Percentiles rank a stretch among this genome's conserved stretches.
phyloP scores from a whole-genome alignment of 30 jellyfish, hydroid and myxozoan genomes.

The Cassiopea xamachana region DNA sequence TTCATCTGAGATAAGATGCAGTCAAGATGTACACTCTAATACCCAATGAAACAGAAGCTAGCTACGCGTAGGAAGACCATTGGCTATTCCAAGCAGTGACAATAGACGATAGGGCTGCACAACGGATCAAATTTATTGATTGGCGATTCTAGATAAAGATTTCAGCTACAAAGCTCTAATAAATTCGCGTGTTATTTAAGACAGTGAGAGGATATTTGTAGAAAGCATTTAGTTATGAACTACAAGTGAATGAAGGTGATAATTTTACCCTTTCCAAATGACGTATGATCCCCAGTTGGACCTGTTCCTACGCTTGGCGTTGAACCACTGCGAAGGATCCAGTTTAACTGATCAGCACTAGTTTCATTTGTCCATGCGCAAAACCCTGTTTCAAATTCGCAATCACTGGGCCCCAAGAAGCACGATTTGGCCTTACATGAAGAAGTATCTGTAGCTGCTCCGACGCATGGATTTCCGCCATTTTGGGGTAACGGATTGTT shows the following conservation, averaged over 20 bases:
- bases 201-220: too few species aligned
- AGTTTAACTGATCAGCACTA: constrained; percentile 15
- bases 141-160: too few species aligned
- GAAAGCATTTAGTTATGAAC: not conserved
- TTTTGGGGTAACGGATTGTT: constrained; percentile 87
- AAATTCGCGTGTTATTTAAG: too few species aligned
- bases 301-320: constrained; percentile 58
- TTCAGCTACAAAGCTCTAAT: too few species aligned
- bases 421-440: constrained; percentile 47
- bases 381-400: constrained; percentile 31
- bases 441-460: constrained; percentile 21
- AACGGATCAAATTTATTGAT: too few species aligned
- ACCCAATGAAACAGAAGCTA: too few species aligned
- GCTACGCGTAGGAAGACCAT: too few species aligned
- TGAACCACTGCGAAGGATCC: constrained; percentile 41
- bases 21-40: too few species aligned
- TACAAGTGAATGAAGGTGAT: not conserved
- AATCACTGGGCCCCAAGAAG: constrained; percentile 44
- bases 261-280: constrained; percentile 27
- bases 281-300: constrained; percentile 58
- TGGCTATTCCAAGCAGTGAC: too few species aligned
- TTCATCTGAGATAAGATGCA: too few species aligned
- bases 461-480: constrained; percentile 84
- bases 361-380: constrained; percentile 32
- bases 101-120: too few species aligned